Evolutionary conservation across 2,888 invertebrate genomes (phyloP).

Genomic region (Cepaea hortensis): DNA sequence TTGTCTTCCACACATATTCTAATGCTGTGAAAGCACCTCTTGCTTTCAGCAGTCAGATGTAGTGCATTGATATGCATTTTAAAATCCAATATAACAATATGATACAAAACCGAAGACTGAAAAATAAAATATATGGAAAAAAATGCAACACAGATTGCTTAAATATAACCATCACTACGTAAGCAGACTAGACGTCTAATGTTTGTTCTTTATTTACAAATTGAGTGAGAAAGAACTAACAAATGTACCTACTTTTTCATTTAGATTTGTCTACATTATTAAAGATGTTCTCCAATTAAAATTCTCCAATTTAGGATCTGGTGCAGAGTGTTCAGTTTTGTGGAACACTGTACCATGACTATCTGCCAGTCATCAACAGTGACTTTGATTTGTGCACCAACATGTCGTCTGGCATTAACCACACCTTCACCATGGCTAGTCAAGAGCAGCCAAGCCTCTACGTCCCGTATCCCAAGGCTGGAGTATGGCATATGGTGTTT

Average conservation of each 20-base stretch:
- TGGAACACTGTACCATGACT: slow-evolving; percentile 36
- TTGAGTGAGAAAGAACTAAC: neutral
- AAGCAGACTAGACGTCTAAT: no score
- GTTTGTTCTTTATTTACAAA: no score
- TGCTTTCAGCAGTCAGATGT: no score
- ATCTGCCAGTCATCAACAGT: slow-evolving; percentile 29
- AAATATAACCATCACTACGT: no score
- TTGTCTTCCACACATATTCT: no score
- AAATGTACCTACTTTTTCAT: neutral
- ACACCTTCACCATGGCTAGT: neutral
- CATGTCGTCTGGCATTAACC: slow-evolving; percentile 22
- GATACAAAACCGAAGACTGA: no score
- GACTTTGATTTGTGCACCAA: slow-evolving; percentile 44
- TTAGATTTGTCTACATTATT: no score
- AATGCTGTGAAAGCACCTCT: no score
- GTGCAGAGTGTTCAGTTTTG: slow-evolving; percentile 27
- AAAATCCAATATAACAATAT: no score
- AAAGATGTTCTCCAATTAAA: neutral
- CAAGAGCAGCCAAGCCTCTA: slow-evolving; percentile 17
- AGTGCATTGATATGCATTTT: no score
- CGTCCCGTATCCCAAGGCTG: slow-evolving; percentile 50
- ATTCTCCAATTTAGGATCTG: neutral
- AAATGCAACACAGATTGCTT: no score
- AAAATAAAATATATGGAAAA: no score
- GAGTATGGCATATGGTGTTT: slow-evolving; percentile 46